A percentile compares a stretch with the other conserved stretches of the same genome.
These are phyloP conservation scores for Caenorhabditis angaria DNA, from an alignment of 2,888 invertebrate genomes.

Conservation along the genomic window DNA sequence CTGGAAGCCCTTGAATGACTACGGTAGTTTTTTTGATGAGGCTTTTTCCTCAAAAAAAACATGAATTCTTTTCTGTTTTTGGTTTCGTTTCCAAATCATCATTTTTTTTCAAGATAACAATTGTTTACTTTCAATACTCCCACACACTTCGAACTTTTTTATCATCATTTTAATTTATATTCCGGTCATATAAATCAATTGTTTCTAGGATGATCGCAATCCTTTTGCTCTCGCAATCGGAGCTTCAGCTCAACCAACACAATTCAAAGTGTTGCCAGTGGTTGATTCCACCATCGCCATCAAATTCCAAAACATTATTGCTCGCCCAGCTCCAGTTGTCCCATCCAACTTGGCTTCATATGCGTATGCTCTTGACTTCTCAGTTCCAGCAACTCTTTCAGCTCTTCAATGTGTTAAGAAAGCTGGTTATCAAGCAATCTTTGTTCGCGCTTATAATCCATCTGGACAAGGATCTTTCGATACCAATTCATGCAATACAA, in stretches of 20 bases:
- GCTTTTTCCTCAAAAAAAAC: too few species aligned
- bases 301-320: conserved; percentile 25
- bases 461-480: conserved; percentile 49
- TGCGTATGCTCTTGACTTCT: conserved; percentile 44
- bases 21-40: too few species aligned
- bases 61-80: too few species aligned
- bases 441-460: conserved; percentile 50
- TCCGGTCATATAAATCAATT: not conserved
- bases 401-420: conserved; percentile 32
- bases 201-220: not conserved
- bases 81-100: too few species aligned
- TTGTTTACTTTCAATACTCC: conserved; percentile 1
- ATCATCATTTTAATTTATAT: not conserved
- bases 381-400: conserved; percentile 20
- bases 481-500: conserved; percentile 35
- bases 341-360: conserved; percentile 35
- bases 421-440: conserved; percentile 39
- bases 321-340: conserved; percentile 33
- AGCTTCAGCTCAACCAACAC: conserved; percentile 12
- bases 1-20: too few species aligned
- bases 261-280: conserved; percentile 28
- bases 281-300: conserved; percentile 35
- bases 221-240: not conserved
- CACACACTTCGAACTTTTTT: not conserved
- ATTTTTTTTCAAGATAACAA: too few species aligned